Percentiles rank a stretch among this genome's conserved stretches.
Evolutionary conservation across 2,797 vertebrate genomes (phyloP).

Genomic region (Aselliscus stoliczkanus): DNA sequence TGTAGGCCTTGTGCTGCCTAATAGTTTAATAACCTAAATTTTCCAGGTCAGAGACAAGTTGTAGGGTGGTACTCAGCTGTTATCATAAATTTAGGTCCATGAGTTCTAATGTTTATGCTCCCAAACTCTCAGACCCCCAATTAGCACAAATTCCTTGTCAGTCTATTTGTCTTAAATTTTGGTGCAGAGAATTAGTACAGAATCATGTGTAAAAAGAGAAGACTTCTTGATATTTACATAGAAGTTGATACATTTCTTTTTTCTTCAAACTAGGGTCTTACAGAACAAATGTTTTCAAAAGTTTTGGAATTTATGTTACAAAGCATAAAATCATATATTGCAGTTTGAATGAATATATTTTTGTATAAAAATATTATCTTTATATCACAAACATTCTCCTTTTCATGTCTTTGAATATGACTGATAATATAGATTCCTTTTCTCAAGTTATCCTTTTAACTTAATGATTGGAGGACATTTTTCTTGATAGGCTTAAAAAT

Average conservation of each 20-base stretch:
- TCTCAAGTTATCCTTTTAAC: not conserved
- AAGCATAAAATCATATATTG: not conserved
- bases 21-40: conserved; percentile 47
- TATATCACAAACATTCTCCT: not conserved
- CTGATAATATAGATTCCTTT: not conserved
- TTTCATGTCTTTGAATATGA: not conserved
- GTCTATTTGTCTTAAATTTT: not conserved
- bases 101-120: not conserved
- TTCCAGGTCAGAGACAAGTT: conserved; percentile 38
- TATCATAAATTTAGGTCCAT: not conserved
- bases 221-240: not conserved
- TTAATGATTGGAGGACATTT: not conserved
- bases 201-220: not conserved
- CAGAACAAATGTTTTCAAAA: not conserved
- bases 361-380: not conserved
- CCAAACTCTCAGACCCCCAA: not conserved
- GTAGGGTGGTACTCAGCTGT: not conserved
- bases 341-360: not conserved
- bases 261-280: not conserved
- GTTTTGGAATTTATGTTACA: not conserved
- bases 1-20: not conserved
- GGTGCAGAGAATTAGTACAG: not conserved
- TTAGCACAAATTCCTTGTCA: not conserved
- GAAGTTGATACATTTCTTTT: not conserved
- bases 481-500: conserved; percentile 12